Percentiles rank a stretch among this genome's conserved stretches.
Conservation (phyloP, 2,113 vertebrate genomes). For the Miniopterus natalensis region DNA sequence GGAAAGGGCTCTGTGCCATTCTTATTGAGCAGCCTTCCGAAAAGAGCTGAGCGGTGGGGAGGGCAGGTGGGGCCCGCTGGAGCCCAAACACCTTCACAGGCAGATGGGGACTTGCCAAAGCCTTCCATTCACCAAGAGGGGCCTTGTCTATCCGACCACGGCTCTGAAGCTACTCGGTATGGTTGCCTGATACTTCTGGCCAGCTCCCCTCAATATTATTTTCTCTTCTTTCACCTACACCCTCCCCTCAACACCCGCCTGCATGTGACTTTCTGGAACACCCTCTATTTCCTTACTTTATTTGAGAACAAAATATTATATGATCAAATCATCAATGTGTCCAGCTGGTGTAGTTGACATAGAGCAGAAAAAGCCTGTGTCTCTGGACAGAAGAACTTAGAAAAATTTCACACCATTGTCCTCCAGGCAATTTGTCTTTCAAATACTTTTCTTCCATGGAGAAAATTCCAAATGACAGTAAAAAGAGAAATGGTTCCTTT, state of each 20-base stretch:
- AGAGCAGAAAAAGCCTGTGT: constrained; percentile 30
- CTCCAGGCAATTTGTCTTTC: constrained; percentile 56
- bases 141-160: neutral
- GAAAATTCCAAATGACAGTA: constrained; percentile 61
- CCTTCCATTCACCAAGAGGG: neutral
- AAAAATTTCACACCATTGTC: constrained; percentile 55
- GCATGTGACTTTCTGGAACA: neutral
- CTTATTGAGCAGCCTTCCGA: constrained; percentile 35
- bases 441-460: neutral
- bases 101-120: neutral
- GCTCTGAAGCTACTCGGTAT: neutral
- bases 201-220: neutral
- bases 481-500: constrained; percentile 45
- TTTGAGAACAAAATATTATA: neutral
- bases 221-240: neutral
- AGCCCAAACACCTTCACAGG: neutral
- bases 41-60: neutral
- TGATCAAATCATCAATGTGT: constrained; percentile 53
- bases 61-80: neutral
- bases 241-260: neutral
- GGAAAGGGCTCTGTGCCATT: constrained; percentile 37
- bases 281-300: neutral
- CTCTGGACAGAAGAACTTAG: constrained; percentile 29
- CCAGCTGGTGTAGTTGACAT: neutral
- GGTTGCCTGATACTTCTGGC: neutral